Base-by-base conservation (phyloP, 2,888 invertebrate species). In the Nebria salina region DNA sequence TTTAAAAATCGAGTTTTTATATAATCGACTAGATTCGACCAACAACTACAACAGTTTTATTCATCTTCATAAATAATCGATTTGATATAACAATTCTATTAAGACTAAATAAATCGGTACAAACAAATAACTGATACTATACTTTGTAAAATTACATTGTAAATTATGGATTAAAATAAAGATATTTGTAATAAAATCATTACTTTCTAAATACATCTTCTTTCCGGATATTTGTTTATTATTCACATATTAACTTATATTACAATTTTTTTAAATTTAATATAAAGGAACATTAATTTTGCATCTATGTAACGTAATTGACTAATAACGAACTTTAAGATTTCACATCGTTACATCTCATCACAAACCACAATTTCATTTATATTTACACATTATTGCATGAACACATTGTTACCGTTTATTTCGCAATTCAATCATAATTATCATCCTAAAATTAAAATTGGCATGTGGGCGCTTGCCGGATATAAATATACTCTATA, bases 301-400 rank as follows among this genome's bases (percentile, higher is more conserved):
- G 75, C 79, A 79, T 25, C 43, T 74, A 41, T 68, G 43, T 68
- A 77, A 77, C 74, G 73, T 79, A 80, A 80, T 80, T 80, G 80
- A 75, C 80, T 80, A 80, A 78, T 73, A 78, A 78, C 66, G 66
- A 72, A 75, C 41, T 41, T 73, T 66, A 70, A 70, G 20, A 70
- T 70, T 26, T 26, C 65, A 34, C 26, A 41, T 80, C 65, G 75
- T 75, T 43, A 25, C 74, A 72, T 73, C 54, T 68, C 75, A 54
- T 68, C 9, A 73, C 64, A 72, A 41, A 65, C n/a, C 43, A 75
- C 70, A 64, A 26, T 75, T 64, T 41, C 41, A 75, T 54, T 70
- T 75, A 72, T 70, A 70, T 20, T 15, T 75, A 75, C 75, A 79
- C n/a, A 64, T 79, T 75, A 79, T 79, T 79, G 79, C 79, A 75